A percentile compares a stretch with the other conserved stretches of the same genome.
phyloP scores from a whole-genome alignment of 2,797 vertebrate species.

The Trachurus trachurus region DNA sequence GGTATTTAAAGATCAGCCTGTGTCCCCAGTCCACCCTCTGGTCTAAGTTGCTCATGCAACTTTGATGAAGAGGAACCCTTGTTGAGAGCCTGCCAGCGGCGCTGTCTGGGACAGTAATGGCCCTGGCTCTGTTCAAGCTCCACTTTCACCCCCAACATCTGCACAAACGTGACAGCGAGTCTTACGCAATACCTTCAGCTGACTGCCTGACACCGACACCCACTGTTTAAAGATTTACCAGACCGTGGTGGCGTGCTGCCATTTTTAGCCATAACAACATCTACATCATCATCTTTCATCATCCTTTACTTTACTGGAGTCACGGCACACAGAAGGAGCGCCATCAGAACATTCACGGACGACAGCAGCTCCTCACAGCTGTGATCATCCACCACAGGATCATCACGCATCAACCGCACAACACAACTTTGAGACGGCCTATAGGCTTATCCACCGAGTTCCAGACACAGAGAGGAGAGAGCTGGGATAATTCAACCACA shows the following conservation, averaged over 20 bases:
- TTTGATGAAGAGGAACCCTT: constrained; percentile 66
- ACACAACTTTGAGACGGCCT: constrained; percentile 34
- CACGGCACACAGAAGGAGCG: background rate
- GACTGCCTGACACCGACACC: background rate
- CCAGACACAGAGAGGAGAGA: constrained; percentile 13
- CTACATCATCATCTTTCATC: background rate
- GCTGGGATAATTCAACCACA: constrained; percentile 46
- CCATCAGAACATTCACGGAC: background rate
- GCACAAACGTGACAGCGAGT: constrained; percentile 25
- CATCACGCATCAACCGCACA: constrained; percentile 22
- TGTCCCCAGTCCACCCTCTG: constrained; percentile 19
- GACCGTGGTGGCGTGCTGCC: background rate
- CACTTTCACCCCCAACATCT: background rate
- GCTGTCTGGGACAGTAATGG: constrained; percentile 56
- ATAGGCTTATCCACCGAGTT: constrained; percentile 18
- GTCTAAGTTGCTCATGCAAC: constrained; percentile 61
- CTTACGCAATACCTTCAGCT: constrained; percentile 44
- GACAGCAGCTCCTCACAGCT: background rate
- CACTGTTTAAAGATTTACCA: constrained; percentile 12
- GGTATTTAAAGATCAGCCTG: constrained; percentile 54
- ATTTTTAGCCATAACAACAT: background rate
- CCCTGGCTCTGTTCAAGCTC: constrained; percentile 31
- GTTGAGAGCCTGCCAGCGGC: constrained; percentile 54
- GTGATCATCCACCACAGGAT: background rate
- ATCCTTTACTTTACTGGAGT: background rate